Conservation (phyloP, 2,888 invertebrate genomes). For the Flexamia atlantica region DNA sequence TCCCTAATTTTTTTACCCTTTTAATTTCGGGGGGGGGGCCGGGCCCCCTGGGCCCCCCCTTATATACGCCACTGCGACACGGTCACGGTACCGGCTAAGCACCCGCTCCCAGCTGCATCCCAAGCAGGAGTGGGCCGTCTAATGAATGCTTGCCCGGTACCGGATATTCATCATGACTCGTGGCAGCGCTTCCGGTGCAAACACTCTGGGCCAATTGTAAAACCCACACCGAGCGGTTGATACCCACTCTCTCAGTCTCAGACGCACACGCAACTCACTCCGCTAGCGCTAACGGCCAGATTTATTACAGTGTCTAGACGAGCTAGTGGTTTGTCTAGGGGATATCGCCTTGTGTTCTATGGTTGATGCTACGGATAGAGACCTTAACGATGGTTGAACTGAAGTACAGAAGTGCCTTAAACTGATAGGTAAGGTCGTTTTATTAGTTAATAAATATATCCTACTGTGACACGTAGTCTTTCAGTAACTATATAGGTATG, state of each 20-base stretch:
- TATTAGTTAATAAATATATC: too few species aligned
- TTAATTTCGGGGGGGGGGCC: too few species aligned
- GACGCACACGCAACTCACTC: neutral
- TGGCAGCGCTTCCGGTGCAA: constrained; percentile 24
- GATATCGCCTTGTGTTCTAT: too few species aligned
- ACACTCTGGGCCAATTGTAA: constrained; percentile 25
- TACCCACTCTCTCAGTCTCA: neutral
- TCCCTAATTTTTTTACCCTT: too few species aligned
- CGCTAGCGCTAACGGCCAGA: neutral
- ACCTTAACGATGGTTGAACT: too few species aligned
- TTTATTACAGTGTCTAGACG: neutral
- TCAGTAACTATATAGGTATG: too few species aligned
- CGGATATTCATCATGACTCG: constrained; percentile 20
- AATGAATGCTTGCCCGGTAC: constrained; percentile 10
- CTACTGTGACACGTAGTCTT: too few species aligned
- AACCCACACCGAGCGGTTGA: constrained; percentile 12
- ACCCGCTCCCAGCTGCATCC: neutral
- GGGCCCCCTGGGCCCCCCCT: too few species aligned
- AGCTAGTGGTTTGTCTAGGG: neutral
- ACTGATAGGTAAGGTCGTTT: too few species aligned
- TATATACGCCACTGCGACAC: too few species aligned
- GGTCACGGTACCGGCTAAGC: neutral
- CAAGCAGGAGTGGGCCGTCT: neutral
- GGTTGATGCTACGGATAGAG: too few species aligned
- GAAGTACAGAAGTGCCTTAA: too few species aligned